A percentile compares a stretch with the other conserved stretches of the same genome.
These are phyloP conservation scores for Tetrax tetrax DNA, from an alignment of 2,113 vertebrate species.

Conservation along the genomic window DNA sequence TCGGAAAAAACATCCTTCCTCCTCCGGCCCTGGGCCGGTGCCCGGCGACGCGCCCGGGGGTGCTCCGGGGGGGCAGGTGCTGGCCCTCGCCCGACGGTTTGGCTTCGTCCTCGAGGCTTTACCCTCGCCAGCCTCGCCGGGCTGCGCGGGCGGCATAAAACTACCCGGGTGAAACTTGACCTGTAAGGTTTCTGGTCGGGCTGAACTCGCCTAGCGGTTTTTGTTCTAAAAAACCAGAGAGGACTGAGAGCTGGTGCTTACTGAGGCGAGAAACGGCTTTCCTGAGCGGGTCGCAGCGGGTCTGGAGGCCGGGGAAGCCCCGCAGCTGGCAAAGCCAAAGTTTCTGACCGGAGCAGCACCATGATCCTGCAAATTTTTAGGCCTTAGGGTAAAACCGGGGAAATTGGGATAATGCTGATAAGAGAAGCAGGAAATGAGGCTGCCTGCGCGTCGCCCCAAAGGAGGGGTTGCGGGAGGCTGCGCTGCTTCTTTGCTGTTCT, in stretches of 20 bases:
- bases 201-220: neutral
- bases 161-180: neutral
- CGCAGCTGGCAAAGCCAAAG: neutral
- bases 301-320: neutral
- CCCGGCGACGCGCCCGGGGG: neutral
- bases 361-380: slow-evolving; percentile 5
- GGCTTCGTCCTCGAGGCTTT: neutral
- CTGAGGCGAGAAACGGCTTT: neutral
- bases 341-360: neutral
- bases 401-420: neutral
- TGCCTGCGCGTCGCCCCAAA: neutral
- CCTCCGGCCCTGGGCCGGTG: accelerated
- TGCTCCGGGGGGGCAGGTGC: neutral
- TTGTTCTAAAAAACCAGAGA: neutral
- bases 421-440: neutral
- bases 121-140: accelerated
- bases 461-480: neutral
- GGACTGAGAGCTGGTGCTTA: accelerated
- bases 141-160: neutral
- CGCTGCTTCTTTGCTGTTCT: neutral
- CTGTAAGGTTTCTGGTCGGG: neutral
- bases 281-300: accelerated
- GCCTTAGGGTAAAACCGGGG: neutral
- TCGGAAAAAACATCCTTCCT: too few relatives aligned
- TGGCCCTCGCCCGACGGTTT: accelerated